A percentile compares a stretch with the other conserved stretches of the same genome.
These are phyloP conservation scores for Meriones psammophilus DNA, from an alignment of 2,797 vertebrate species.

Conservation along the genomic window DNA sequence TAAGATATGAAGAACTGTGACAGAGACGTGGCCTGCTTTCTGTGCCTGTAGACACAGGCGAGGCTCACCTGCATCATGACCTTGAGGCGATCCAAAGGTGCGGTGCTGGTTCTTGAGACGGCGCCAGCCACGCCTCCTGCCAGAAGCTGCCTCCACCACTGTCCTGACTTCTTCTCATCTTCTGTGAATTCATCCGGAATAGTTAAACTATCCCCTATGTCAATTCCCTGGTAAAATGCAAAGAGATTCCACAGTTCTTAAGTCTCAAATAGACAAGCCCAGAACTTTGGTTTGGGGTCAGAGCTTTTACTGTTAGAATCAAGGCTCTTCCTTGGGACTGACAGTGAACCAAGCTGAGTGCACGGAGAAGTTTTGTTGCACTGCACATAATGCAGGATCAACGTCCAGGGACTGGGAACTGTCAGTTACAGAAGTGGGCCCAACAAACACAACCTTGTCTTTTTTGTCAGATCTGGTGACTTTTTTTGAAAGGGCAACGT, in stretches of 20 bases:
- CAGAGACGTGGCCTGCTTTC: background rate
- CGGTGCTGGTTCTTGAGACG: slow-evolving; percentile 95
- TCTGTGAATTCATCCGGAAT: slow-evolving; percentile 97
- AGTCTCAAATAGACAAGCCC: background rate
- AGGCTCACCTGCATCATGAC: slow-evolving; percentile 96
- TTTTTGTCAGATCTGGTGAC: background rate
- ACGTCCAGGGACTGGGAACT: background rate
- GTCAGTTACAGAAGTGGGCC: background rate
- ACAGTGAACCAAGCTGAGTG: background rate
- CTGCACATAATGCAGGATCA: background rate
- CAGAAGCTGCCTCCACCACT: slow-evolving; percentile 96
- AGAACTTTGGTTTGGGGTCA: background rate
- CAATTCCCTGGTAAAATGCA: slow-evolving; percentile 91
- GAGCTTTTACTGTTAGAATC: background rate
- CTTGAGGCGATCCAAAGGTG: slow-evolving; percentile 96
- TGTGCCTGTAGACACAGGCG: accelerated
- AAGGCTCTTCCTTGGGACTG: background rate
- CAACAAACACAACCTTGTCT: background rate
- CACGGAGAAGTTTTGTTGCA: background rate
- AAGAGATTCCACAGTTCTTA: slow-evolving; percentile 16
- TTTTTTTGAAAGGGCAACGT: slow-evolving; percentile 82
- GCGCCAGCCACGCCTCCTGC: slow-evolving; percentile 95
- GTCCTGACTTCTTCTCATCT: slow-evolving; percentile 94
- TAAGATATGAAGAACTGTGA: no score
- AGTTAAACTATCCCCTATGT: slow-evolving; percentile 95